These are phyloP conservation scores for Volucella inflata DNA, from an alignment of 2,888 invertebrate species.

Conservation along the genomic window DNA sequence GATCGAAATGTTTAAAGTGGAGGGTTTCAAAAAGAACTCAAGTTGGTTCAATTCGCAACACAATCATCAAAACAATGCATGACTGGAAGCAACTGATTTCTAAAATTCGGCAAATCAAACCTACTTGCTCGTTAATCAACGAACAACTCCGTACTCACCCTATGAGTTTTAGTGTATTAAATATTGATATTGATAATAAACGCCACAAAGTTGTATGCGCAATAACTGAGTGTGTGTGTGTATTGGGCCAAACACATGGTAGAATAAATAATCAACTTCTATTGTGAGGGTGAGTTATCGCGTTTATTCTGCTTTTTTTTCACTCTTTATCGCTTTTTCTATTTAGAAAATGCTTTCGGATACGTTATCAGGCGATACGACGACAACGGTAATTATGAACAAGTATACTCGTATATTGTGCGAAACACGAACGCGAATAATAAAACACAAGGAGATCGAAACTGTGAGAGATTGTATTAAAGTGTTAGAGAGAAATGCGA, in stretches of 20 bases:
- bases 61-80: too few relatives aligned
- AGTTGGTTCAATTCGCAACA: too few relatives aligned
- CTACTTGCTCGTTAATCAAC: background rate
- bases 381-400: constrained; percentile 10
- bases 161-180: constrained; percentile 33
- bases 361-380: constrained; percentile 54
- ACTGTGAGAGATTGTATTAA: too few relatives aligned
- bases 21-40: too few relatives aligned
- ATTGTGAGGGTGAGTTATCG: constrained; percentile 62
- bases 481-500: too few relatives aligned
- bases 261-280: constrained; percentile 31
- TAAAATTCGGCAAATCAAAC: too few relatives aligned
- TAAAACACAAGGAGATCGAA: background rate
- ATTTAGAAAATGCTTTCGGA: constrained; percentile 19
- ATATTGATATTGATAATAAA: constrained; percentile 55
- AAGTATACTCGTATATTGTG: background rate
- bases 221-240: constrained; percentile 53
- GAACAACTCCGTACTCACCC: constrained; percentile 24
- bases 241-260: constrained; percentile 39
- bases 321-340: background rate
- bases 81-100: too few relatives aligned
- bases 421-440: constrained; percentile 19
- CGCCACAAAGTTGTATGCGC: constrained; percentile 54
- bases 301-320: constrained; percentile 5
- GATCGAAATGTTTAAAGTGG: too few relatives aligned